Evolutionary conservation across 1,140 invertebrate species (phyloP), one percentile per base, ranked within the genome.

Genomic region (Elysia chlorotica): DNA sequence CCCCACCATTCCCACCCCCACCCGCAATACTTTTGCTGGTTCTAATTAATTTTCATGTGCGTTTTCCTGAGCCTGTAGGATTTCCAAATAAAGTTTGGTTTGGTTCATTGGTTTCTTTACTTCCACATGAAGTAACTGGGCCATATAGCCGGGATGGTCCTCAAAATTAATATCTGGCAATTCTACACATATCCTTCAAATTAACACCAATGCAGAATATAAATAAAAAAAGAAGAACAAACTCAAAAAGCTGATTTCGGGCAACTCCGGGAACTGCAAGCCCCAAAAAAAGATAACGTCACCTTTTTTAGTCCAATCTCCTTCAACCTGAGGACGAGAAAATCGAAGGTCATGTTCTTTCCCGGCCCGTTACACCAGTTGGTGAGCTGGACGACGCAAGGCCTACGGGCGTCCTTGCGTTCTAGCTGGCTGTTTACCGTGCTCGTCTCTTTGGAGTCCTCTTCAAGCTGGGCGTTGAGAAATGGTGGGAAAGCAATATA

Each of bases 231-330:
- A 59, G 6, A 19, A 59, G 28, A 59, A 19, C 6, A 59, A 63
- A 63, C 31, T 5, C 30, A 56, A 21, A n/a, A 21, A 23, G 4
- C 4, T 56, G 54, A 25, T 31, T 30, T 61, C 3, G n/a, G 6
- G 35, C 35, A 5, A 61, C 6, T 28, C 2, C n/a, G n/a, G n/a
- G n/a, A n/a, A n/a, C n/a, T n/a, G n/a, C n/a, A n/a, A n/a, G n/a
- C n/a, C n/a, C n/a, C n/a, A n/a, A n/a, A n/a, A n/a, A n/a, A n/a
- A n/a, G n/a, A n/a, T n/a, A n/a, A n/a, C n/a, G 21, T 57, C 1
- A 72, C 38, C 41, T 72, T 59, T n/a, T 23, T 21, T 6, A 72
- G 48, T 4, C 70, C 70, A 72, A 72, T 62, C 30, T 72, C 70
- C 36, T 53, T 72, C 36, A 72, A 31, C 28, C 70, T 2, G 10